phyloP scores from a whole-genome alignment of 1,140 invertebrate species.

The Armadillidium nasatum region DNA sequence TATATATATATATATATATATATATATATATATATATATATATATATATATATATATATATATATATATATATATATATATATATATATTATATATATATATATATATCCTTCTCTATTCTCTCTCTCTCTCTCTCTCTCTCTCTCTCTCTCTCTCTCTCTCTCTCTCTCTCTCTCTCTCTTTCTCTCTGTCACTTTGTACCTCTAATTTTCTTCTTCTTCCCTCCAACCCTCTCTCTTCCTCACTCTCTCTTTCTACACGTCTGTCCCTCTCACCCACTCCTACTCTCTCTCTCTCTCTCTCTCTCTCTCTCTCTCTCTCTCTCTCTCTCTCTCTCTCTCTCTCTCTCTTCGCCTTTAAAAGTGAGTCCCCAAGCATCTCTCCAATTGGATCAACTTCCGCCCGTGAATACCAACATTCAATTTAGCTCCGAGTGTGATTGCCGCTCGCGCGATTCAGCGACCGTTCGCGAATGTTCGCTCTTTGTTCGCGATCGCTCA shows the following conservation, averaged over 20 bases:
- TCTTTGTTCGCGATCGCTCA: background rate
- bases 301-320: background rate
- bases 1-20: no score
- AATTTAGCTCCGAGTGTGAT: background rate
- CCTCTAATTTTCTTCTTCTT: background rate
- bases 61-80: no score
- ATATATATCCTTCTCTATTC: slow-evolving; percentile 16
- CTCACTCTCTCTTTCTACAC: background rate
- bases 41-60: no score
- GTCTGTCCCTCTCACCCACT: background rate
- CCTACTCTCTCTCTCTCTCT: background rate
- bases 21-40: no score
- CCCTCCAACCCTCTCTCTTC: background rate
- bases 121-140: background rate
- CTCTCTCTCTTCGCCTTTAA: background rate
- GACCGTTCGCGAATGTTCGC: background rate
- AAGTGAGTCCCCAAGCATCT: background rate
- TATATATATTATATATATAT: slow-evolving; percentile 20
- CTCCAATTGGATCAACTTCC: slow-evolving; percentile 11
- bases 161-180: slow-evolving; percentile 1
- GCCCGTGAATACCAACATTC: slow-evolving; percentile 8
- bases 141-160: slow-evolving; percentile 10
- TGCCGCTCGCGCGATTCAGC: background rate
- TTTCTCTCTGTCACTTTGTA: background rate
- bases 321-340: background rate